A percentile compares a stretch with the other conserved stretches of the same genome.
These are phyloP conservation scores for Platanista minor DNA, from an alignment of 2,113 vertebrate species.

Conservation along the genomic window DNA sequence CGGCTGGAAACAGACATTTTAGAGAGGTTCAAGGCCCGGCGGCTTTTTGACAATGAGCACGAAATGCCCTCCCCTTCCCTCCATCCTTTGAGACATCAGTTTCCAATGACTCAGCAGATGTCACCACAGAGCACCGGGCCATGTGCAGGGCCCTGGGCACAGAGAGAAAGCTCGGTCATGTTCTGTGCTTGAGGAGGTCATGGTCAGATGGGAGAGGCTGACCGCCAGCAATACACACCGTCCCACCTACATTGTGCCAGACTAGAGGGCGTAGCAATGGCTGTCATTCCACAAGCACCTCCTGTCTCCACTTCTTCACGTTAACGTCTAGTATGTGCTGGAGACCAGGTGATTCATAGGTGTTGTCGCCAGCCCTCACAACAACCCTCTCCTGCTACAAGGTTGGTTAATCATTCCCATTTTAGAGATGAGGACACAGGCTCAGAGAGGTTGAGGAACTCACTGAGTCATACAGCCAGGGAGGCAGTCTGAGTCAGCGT, in stretches of 20 bases:
- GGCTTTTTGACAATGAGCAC: not conserved
- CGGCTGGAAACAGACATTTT: not conserved
- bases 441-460: not conserved
- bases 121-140: not conserved
- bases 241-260: not conserved
- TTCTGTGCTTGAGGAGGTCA: not conserved
- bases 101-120: not conserved
- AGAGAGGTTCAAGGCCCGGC: not conserved
- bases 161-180: not conserved
- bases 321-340: not conserved
- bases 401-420: no score
- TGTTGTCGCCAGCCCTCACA: not conserved
- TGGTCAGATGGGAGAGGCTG: not conserved
- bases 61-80: not conserved
- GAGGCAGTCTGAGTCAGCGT: rapidly evolving
- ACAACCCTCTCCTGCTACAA: no score
- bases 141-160: not conserved
- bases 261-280: not conserved
- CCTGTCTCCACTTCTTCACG: not conserved
- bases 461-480: not conserved
- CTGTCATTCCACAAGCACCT: not conserved
- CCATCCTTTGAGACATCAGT: not conserved
- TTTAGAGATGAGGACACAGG: not conserved
- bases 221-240: rapidly evolving
- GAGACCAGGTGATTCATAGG: not conserved